A percentile compares a stretch with the other conserved stretches of the same genome.
Evolutionary conservation across 2,888 invertebrate species (phyloP).

Genomic region (Hypolimnas misippus): DNA sequence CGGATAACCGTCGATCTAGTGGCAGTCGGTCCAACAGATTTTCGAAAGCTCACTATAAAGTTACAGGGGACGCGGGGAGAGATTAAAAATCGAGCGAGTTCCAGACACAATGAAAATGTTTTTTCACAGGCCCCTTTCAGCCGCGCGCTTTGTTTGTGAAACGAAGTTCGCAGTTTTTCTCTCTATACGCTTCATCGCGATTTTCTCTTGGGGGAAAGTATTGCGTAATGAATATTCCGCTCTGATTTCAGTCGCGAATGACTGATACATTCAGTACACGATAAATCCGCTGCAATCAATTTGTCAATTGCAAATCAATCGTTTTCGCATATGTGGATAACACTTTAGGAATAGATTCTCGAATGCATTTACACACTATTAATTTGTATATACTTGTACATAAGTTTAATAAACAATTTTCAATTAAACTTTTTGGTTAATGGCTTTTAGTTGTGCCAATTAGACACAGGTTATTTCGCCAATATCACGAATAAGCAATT

Average conservation of each 20-base stretch:
- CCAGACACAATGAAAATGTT: conserved; percentile 82
- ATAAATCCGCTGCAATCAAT: conserved; percentile 27
- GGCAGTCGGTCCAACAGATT: conserved; percentile 59
- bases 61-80: conserved; percentile 70
- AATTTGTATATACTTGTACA: too few relatives aligned
- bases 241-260: conserved; percentile 54
- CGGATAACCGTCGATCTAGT: conserved; percentile 58
- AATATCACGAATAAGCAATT: too few relatives aligned
- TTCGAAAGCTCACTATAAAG: conserved; percentile 74
- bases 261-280: conserved; percentile 31
- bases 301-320: conserved; percentile 23
- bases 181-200: conserved; percentile 74
- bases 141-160: conserved; percentile 78
- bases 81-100: conserved; percentile 82
- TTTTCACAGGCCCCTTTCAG: conserved; percentile 78
- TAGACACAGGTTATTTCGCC: too few relatives aligned
- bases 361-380: neutral
- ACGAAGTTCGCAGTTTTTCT: conserved; percentile 77
- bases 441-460: too few relatives aligned
- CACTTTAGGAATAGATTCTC: neutral
- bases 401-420: too few relatives aligned
- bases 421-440: too few relatives aligned
- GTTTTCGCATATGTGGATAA: neutral
- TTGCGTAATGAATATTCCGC: conserved; percentile 71
- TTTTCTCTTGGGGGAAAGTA: conserved; percentile 66